Conservation (phyloP, 1,140 invertebrate species). For the Teleogryllus occipitalis region DNA sequence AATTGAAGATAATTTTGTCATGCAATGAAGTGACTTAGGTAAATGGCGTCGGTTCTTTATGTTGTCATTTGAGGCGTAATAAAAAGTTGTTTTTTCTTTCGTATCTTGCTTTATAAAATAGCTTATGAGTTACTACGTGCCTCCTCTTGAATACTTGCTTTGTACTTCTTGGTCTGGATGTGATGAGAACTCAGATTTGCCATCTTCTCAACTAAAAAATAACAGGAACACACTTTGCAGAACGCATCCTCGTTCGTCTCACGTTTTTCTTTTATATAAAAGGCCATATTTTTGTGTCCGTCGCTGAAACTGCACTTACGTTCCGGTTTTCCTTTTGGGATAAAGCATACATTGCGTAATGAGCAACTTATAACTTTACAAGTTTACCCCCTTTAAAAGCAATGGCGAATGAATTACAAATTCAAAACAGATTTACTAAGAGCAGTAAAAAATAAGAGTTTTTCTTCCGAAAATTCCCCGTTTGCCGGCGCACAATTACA, state of each 20-base stretch:
- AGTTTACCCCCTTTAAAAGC: not conserved
- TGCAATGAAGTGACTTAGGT: not conserved
- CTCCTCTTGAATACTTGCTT: not conserved
- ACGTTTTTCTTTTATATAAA: not conserved
- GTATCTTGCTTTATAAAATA: not conserved
- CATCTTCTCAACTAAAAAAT: not conserved
- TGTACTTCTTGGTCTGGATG: not conserved
- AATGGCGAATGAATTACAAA: no score
- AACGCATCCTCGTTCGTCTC: not conserved
- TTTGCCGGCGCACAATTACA: not conserved
- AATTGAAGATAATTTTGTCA: not conserved
- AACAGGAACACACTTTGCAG: not conserved
- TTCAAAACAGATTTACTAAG: no score
- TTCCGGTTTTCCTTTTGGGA: not conserved
- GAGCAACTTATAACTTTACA: not conserved
- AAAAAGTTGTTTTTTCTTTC: not conserved
- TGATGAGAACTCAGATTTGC: not conserved
- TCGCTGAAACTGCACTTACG: not conserved
- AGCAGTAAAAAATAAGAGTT: not conserved
- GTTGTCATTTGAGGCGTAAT: not conserved
- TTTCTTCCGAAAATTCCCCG: not conserved
- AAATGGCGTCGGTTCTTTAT: not conserved
- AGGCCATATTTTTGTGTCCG: conserved; percentile 2
- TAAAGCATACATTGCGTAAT: no score
- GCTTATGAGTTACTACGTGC: not conserved